These are phyloP conservation scores for Eretmochelys imbricata DNA, from an alignment of 2,113 vertebrate species.

Conservation along the genomic window DNA sequence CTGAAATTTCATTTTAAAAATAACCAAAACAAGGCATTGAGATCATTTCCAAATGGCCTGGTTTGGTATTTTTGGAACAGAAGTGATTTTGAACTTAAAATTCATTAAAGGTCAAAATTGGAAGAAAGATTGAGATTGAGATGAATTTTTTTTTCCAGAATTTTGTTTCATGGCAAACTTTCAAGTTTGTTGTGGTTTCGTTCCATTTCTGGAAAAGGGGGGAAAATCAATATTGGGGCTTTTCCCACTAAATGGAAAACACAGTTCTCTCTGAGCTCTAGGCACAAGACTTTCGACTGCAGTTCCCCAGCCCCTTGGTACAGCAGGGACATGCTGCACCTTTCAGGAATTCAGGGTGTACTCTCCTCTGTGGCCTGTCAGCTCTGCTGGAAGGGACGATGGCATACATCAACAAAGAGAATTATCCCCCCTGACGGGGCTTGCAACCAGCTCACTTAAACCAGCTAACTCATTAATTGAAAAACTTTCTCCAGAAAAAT, in stretches of 20 bases:
- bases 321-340: too few relatives aligned
- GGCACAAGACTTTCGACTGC: not conserved
- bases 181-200: not conserved
- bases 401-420: not conserved
- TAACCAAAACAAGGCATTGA: not conserved
- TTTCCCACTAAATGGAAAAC: not conserved
- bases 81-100: not conserved
- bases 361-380: not conserved
- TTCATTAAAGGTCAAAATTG: not conserved
- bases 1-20: not conserved
- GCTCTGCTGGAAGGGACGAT: not conserved
- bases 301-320: not conserved
- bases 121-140: not conserved
- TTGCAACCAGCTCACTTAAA: accelerated
- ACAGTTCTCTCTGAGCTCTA: not conserved
- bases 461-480: not conserved
- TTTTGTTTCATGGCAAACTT: not conserved
- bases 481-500: not conserved
- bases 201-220: not conserved
- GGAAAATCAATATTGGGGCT: not conserved
- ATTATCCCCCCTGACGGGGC: not conserved
- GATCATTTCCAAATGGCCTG: not conserved
- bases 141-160: not conserved
- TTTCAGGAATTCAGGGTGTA: not conserved
- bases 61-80: not conserved